Percentiles rank a stretch among this genome's conserved stretches.
These are phyloP conservation scores for Drosophila fuyamai DNA, from an alignment of 1,140 invertebrate genomes.

Conservation along the genomic window DNA sequence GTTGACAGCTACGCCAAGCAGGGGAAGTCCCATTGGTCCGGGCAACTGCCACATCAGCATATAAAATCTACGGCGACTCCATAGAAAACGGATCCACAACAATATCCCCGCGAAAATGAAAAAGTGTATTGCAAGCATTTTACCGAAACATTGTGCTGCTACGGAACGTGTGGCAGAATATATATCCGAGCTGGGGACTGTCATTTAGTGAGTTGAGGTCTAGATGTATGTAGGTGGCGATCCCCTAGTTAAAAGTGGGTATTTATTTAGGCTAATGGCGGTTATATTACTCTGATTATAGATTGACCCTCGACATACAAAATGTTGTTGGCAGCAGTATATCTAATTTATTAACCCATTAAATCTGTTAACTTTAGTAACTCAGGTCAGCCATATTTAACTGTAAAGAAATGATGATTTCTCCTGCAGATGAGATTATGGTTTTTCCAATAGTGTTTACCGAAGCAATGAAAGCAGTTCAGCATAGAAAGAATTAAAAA, in stretches of 20 bases:
- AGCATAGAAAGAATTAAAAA: too few species aligned
- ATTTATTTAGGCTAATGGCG: too few species aligned
- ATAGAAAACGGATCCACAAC: neutral
- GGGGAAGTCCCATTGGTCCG: neutral
- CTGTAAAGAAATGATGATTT: too few species aligned
- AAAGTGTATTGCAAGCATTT: neutral
- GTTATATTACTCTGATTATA: too few species aligned
- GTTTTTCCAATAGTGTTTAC: too few species aligned
- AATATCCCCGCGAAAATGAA: neutral
- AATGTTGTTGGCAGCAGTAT: too few species aligned
- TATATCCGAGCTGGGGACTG: neutral
- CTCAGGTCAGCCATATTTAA: too few species aligned
- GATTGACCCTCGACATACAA: too few species aligned
- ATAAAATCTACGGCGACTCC: neutral
- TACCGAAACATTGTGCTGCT: neutral
- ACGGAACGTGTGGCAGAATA: neutral
- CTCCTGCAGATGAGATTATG: too few species aligned
- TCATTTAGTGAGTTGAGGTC: neutral
- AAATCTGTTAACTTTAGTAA: too few species aligned
- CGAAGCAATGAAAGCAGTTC: too few species aligned
- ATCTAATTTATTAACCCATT: too few species aligned
- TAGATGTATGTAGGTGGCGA: neutral
- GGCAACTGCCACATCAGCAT: neutral
- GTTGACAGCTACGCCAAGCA: neutral
- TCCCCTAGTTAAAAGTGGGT: neutral